phyloP scores from a whole-genome alignment of 2,113 vertebrate genomes.

The Dromaius novaehollandiae region DNA sequence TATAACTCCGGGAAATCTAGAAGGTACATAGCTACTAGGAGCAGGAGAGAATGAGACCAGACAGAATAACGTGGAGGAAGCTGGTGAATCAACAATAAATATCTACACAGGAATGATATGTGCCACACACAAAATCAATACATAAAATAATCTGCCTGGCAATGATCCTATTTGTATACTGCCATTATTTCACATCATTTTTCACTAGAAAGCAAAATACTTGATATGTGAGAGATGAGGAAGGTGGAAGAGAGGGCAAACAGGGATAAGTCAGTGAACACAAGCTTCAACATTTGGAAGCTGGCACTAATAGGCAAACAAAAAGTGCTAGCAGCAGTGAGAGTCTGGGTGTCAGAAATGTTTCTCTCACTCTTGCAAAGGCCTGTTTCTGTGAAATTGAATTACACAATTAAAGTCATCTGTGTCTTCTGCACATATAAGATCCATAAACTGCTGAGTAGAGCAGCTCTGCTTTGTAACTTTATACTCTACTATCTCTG shows the following conservation, averaged over 20 bases:
- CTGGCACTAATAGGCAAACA: not conserved
- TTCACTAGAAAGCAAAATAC: not conserved
- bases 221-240: not conserved
- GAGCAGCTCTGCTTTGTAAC: not conserved
- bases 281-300: not conserved
- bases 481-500: not conserved
- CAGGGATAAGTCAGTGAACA: not conserved
- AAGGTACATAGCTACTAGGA: not conserved
- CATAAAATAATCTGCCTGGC: not conserved
- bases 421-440: not conserved
- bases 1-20: not conserved
- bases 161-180: not conserved
- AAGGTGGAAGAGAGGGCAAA: not conserved
- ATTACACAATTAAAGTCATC: not conserved
- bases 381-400: not conserved
- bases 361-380: constrained; percentile 3
- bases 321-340: not conserved
- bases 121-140: not conserved
- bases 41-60: not conserved
- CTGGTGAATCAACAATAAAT: not conserved
- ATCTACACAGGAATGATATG: not conserved
- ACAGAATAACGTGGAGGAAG: not conserved
- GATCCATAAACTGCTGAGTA: not conserved
- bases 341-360: not conserved
- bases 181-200: not conserved